These are phyloP conservation scores for Bovichtus diacanthus DNA, from an alignment of 2,797 vertebrate genomes.

Conservation along the genomic window DNA sequence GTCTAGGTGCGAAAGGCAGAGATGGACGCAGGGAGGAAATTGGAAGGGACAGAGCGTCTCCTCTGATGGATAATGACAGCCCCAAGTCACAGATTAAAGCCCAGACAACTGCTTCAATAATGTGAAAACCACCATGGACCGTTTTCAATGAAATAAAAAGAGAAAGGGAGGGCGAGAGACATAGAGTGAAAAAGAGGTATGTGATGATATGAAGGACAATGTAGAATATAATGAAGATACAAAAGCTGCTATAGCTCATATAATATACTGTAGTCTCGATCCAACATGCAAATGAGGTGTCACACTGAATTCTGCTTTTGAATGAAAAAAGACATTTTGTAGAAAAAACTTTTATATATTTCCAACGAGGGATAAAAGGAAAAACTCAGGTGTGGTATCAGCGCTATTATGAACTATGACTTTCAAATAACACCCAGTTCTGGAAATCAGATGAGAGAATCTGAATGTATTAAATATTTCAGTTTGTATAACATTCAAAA, in stretches of 20 bases:
- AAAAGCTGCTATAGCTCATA: slow-evolving; percentile 14
- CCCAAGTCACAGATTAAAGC: slow-evolving; percentile 73
- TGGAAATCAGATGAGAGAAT: neutral
- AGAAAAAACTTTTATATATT: neutral
- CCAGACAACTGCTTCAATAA: slow-evolving; percentile 67
- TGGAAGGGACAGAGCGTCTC: slow-evolving; percentile 76
- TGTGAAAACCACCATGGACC: slow-evolving; percentile 59
- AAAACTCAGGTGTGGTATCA: neutral
- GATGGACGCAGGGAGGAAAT: slow-evolving; percentile 72
- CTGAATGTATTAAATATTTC: neutral
- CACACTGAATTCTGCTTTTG: neutral
- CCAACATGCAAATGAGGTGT: slow-evolving; percentile 11
- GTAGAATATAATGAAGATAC: slow-evolving; percentile 10
- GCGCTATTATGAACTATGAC: neutral
- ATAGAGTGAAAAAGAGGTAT: slow-evolving; percentile 4
- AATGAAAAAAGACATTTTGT: neutral
- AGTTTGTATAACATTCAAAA: neutral
- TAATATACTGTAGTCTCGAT: slow-evolving; percentile 3
- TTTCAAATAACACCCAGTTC: neutral
- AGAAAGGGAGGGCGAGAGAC: neutral
- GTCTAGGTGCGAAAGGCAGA: slow-evolving; percentile 57
- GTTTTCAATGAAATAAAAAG: slow-evolving; percentile 51
- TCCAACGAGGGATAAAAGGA: neutral
- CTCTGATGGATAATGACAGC: slow-evolving; percentile 78
- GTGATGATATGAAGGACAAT: slow-evolving; percentile 22